Conservation (phyloP, 2,888 invertebrate species). For the Tenodera sinensis region DNA sequence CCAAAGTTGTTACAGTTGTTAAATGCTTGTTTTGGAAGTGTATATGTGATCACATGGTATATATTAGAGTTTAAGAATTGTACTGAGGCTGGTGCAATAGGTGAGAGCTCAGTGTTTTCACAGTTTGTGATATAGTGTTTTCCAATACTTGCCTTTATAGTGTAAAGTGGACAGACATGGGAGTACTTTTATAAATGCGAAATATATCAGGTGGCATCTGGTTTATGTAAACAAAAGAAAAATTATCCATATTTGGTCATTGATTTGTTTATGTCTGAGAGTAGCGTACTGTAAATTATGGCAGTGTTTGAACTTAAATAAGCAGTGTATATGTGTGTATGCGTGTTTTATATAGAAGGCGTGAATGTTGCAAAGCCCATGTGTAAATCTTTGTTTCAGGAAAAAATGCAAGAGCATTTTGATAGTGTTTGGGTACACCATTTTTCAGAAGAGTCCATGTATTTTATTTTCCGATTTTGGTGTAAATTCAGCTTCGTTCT, state of each 20-base stretch:
- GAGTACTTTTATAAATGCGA: not conserved
- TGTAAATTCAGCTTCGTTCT: not conserved
- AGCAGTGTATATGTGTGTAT: not conserved
- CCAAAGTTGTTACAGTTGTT: conserved; percentile 10
- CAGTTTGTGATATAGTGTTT: conserved; percentile 11
- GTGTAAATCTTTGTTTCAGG: not conserved
- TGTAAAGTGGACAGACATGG: not conserved
- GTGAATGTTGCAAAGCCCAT: not conserved
- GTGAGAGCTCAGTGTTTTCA: not conserved
- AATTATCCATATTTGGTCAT: not conserved
- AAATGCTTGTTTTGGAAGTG: not conserved
- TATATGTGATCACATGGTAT: not conserved
- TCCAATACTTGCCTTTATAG: conserved; percentile 11
- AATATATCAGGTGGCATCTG: not conserved
- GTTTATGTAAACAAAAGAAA: not conserved
- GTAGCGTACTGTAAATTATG: not conserved
- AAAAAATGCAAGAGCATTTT: not conserved
- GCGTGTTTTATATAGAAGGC: not conserved
- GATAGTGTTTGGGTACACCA: not conserved
- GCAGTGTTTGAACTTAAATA: not conserved
- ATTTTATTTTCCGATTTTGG: not conserved
- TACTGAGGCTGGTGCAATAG: conserved; percentile 4
- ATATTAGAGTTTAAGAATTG: not conserved
- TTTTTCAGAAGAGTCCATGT: not conserved
- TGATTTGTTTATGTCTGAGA: not conserved